Conservation (phyloP, 2,797 vertebrate genomes). For the Melanotaenia parkinsoni region DNA sequence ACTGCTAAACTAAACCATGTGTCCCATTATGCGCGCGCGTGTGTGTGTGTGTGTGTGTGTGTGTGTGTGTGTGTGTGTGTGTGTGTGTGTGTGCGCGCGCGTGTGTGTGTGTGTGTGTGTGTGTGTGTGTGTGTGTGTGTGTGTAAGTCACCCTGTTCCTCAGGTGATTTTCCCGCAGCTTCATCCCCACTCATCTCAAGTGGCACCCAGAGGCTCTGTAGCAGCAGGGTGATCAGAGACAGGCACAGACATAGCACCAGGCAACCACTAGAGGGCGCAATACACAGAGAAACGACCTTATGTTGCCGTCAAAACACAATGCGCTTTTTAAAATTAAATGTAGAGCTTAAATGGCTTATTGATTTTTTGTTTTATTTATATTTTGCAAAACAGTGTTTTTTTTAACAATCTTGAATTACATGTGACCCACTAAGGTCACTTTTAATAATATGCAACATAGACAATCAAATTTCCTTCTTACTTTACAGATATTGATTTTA, state of each 20-base stretch:
- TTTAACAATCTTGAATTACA: not conserved
- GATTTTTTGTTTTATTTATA: not conserved
- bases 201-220: conserved; percentile 78
- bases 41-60: not conserved
- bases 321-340: not conserved
- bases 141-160: conserved; percentile 64
- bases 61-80: conserved; percentile 1
- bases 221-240: conserved; percentile 73
- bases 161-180: conserved; percentile 62
- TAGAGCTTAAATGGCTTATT: not conserved
- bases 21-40: not conserved
- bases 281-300: conserved; percentile 30
- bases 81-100: not conserved
- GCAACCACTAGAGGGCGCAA: conserved; percentile 75
- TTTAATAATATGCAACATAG: conserved; percentile 15
- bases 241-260: conserved; percentile 75
- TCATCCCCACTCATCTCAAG: conserved; percentile 56
- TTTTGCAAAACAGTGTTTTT: not conserved
- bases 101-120: not conserved
- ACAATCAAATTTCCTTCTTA: conserved; percentile 14
- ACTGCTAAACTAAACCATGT: not conserved
- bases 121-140: not conserved
- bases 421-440: not conserved
- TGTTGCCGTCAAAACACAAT: not conserved
- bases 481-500: conserved; percentile 25